phyloP scores from a whole-genome alignment of 2,888 invertebrate species.

The Pteria penguin region DNA sequence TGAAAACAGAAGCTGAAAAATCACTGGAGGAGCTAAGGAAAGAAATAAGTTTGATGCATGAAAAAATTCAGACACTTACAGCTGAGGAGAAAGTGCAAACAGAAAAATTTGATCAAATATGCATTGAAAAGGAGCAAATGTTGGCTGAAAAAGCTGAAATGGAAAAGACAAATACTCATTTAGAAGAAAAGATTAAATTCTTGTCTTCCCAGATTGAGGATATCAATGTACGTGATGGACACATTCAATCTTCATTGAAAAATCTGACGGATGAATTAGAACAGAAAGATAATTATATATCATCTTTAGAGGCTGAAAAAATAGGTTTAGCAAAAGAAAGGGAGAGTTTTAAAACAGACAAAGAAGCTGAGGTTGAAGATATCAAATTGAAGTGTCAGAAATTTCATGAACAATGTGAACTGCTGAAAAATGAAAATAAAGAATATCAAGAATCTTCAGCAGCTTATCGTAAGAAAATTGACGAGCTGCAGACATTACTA shows the following conservation, averaged over 20 bases:
- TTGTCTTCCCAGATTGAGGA: no score
- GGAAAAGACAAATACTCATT: no score
- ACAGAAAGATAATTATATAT: not conserved
- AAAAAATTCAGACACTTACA: constrained; percentile 43
- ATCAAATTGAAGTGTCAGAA: not conserved
- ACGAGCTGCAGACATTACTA: not conserved
- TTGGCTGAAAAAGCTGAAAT: constrained; percentile 22
- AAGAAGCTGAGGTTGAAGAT: not conserved
- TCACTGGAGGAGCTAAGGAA: not conserved
- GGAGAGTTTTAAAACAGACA: no score
- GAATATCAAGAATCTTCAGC: constrained; percentile 40
- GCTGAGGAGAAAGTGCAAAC: constrained; percentile 46
- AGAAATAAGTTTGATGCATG: constrained; percentile 1
- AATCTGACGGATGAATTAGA: not conserved
- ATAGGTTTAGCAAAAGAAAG: not conserved
- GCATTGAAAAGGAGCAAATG: constrained; percentile 44
- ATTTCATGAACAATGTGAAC: constrained; percentile 13
- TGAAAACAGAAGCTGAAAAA: not conserved
- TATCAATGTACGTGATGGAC: no score
- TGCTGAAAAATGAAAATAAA: constrained; percentile 65
- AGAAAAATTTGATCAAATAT: constrained; percentile 41
- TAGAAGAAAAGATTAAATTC: no score
- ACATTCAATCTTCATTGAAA: not conserved
- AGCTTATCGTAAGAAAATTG: not conserved
- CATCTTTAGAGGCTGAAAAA: not conserved